These are phyloP conservation scores for Rattus rattus DNA, from an alignment of 2,113 vertebrate species.

Conservation along the genomic window DNA sequence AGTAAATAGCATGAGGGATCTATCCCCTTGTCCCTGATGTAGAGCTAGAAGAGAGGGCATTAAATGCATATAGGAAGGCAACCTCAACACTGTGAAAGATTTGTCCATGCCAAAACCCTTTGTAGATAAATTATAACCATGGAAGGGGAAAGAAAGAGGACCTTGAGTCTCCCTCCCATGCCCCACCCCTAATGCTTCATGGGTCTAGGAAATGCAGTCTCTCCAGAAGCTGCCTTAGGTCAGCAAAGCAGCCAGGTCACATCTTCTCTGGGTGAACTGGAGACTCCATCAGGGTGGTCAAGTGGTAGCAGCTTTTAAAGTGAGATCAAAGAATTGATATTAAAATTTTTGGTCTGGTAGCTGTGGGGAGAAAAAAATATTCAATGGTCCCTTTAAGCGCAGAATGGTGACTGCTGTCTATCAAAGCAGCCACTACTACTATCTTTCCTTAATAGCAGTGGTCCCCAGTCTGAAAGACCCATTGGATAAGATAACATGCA, in stretches of 20 bases:
- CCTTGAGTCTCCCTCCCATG: background rate
- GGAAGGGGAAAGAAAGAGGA: background rate
- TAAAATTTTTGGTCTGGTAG: background rate
- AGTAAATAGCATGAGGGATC: background rate
- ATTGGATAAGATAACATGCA: background rate
- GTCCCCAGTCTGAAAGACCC: background rate
- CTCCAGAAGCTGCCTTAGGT: background rate
- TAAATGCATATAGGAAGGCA: background rate
- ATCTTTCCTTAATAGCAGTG: background rate
- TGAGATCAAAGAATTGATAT: background rate
- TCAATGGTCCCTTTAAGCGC: background rate
- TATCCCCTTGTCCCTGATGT: background rate
- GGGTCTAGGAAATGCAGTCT: background rate
- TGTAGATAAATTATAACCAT: background rate
- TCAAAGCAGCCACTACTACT: background rate
- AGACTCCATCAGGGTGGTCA: background rate
- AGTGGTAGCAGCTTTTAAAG: background rate
- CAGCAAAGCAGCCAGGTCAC: background rate
- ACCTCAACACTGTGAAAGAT: background rate
- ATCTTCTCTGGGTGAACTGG: background rate
- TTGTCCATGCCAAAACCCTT: rapidly evolving
- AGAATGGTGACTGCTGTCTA: background rate
- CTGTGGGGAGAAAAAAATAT: background rate
- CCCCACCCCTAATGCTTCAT: background rate
- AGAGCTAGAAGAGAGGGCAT: background rate